A percentile compares a stretch with the other conserved stretches of the same genome.
These are phyloP conservation scores for Dasypogon diadema DNA, from an alignment of 2,888 invertebrate species.

Conservation along the genomic window DNA sequence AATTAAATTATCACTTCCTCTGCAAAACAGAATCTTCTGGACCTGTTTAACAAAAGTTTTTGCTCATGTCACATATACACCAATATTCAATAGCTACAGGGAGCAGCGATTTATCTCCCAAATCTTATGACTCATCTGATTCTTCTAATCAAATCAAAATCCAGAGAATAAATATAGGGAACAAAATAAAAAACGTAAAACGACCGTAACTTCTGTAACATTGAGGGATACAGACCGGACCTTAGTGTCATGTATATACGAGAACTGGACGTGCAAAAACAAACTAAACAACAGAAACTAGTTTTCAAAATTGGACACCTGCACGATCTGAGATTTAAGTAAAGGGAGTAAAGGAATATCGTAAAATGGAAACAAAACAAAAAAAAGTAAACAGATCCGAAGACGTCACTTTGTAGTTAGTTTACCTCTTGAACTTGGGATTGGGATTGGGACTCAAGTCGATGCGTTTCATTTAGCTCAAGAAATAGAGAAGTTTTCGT, in stretches of 20 bases:
- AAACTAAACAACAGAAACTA: conserved; percentile 49
- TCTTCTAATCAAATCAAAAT: conserved; percentile 49
- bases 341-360: conserved; percentile 50
- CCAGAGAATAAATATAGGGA: conserved; percentile 16
- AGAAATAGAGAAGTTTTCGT: conserved; percentile 17
- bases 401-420: conserved; percentile 43
- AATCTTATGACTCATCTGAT: conserved; percentile 32
- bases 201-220: conserved; percentile 38
- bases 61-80: no score
- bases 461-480: conserved; percentile 45
- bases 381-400: conserved; percentile 37
- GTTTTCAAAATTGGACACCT: conserved; percentile 55
- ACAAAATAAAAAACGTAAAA: conserved; percentile 6
- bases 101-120: neutral
- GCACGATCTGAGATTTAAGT: conserved; percentile 53
- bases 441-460: neutral
- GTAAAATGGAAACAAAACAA: conserved; percentile 36
- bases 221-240: conserved; percentile 38
- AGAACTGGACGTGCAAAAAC: conserved; percentile 52
- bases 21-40: neutral
- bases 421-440: conserved; percentile 19
- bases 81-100: neutral
- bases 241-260: conserved; percentile 45
- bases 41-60: neutral
- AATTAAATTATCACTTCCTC: conserved; percentile 2